A percentile compares a stretch with the other conserved stretches of the same genome.
These are phyloP conservation scores for Halichoerus grypus DNA, from an alignment of 2,113 vertebrate genomes.

Conservation along the genomic window DNA sequence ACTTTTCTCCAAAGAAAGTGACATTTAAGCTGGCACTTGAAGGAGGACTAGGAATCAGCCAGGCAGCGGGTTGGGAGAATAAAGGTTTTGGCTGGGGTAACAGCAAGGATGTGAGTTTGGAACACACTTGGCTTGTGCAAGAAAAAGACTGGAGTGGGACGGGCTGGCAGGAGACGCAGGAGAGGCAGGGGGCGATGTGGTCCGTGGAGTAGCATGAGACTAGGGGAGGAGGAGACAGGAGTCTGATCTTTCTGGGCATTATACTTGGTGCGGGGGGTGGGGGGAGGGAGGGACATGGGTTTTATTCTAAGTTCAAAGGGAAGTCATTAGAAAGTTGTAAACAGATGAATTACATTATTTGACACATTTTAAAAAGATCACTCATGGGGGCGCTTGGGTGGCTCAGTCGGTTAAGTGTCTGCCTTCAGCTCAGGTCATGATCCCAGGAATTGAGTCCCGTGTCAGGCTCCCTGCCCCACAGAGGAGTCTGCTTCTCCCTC, in stretches of 20 bases:
- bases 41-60: neutral
- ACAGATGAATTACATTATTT: neutral
- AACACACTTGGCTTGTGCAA: neutral
- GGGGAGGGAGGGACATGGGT: neutral
- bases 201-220: neutral
- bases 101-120: neutral
- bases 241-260: neutral
- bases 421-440: neutral
- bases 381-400: neutral
- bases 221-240: neutral
- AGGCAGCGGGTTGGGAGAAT: neutral
- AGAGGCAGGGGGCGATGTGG: fast-evolving
- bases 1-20: neutral
- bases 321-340: slow-evolving; percentile 36
- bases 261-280: neutral
- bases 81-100: neutral
- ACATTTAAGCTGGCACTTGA: neutral
- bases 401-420: neutral
- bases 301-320: neutral
- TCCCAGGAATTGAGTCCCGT: neutral
- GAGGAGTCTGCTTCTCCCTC: neutral
- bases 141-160: neutral
- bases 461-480: neutral
- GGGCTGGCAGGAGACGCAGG: neutral
- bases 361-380: slow-evolving; percentile 11